Conservation (phyloP, 2,888 invertebrate species). For the Ecliptopera silaceata region DNA sequence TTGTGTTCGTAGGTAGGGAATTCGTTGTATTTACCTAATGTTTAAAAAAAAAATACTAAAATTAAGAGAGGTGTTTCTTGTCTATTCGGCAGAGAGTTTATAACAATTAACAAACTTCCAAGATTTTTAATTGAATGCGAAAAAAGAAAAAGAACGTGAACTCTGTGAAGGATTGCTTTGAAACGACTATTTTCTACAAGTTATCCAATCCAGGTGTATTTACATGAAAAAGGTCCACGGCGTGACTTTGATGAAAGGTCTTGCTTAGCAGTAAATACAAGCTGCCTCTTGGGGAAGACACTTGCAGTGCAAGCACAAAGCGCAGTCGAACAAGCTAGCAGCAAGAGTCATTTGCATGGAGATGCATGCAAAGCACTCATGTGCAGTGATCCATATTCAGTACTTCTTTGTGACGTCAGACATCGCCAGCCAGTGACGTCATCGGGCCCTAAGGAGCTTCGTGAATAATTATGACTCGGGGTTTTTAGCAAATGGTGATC, state of each 20-base stretch:
- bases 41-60: too few relatives aligned
- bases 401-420: conserved; percentile 18
- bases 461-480: conserved; percentile 13
- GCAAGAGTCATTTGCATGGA: conserved; percentile 13
- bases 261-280: too few relatives aligned
- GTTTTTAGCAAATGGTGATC: not conserved
- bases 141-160: too few relatives aligned
- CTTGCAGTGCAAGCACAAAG: not conserved
- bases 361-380: conserved; percentile 13
- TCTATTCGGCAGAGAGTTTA: too few relatives aligned
- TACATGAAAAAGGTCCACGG: too few relatives aligned
- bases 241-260: too few relatives aligned
- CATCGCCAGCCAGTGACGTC: conserved; percentile 23
- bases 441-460: conserved; percentile 10
- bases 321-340: conserved; percentile 2
- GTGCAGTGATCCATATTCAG: conserved; percentile 22
- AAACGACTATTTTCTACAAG: too few relatives aligned
- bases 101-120: too few relatives aligned
- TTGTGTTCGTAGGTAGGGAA: conserved; percentile 3
- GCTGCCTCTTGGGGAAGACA: not conserved
- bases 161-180: too few relatives aligned
- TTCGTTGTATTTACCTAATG: not conserved
- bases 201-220: too few relatives aligned
- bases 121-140: too few relatives aligned
- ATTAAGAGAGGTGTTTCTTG: too few relatives aligned